Evolutionary conservation across 1,140 invertebrate species (phyloP).

Genomic region (Frieseomelitta varia): DNA sequence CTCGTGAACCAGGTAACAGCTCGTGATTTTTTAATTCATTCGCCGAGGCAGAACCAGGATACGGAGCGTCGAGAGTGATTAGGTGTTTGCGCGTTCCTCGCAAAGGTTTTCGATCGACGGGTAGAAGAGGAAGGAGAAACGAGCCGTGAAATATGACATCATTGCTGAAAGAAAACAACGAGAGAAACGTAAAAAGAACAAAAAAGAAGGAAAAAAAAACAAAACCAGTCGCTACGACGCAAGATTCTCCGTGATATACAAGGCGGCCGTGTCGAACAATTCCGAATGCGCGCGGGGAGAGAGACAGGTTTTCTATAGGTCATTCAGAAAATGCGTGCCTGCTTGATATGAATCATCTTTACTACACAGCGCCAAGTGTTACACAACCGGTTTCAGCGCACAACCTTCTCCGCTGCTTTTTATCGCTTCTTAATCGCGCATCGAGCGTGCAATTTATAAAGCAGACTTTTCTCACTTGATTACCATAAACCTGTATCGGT

Average conservation of each 20-base stretch:
- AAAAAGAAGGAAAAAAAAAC: neutral
- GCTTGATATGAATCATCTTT: slow-evolving; percentile 60
- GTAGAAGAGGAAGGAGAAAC: neutral
- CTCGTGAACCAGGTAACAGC: neutral
- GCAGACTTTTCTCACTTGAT: slow-evolving; percentile 1
- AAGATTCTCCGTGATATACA: slow-evolving; percentile 9
- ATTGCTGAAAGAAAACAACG: neutral
- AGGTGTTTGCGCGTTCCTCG: neutral
- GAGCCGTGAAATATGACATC: slow-evolving; percentile 21
- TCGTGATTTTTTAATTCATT: neutral
- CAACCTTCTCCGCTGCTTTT: neutral
- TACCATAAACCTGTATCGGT: neutral
- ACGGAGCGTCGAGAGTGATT: neutral
- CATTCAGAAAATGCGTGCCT: slow-evolving; percentile 63
- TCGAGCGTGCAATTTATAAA: slow-evolving; percentile 37
- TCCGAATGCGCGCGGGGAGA: slow-evolving; percentile 6
- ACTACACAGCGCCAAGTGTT: slow-evolving; percentile 45
- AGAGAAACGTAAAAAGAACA: neutral
- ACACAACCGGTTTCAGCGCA: slow-evolving; percentile 18
- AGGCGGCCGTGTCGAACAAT: slow-evolving; percentile 28
- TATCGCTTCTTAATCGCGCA: slow-evolving; percentile 12
- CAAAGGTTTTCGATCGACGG: no score
- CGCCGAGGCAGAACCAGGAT: neutral
- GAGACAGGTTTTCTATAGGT: slow-evolving; percentile 52
- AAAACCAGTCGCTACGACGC: slow-evolving; percentile 12